Evolutionary conservation across 2,888 invertebrate species (phyloP).

Genomic region (Lottia scabra): DNA sequence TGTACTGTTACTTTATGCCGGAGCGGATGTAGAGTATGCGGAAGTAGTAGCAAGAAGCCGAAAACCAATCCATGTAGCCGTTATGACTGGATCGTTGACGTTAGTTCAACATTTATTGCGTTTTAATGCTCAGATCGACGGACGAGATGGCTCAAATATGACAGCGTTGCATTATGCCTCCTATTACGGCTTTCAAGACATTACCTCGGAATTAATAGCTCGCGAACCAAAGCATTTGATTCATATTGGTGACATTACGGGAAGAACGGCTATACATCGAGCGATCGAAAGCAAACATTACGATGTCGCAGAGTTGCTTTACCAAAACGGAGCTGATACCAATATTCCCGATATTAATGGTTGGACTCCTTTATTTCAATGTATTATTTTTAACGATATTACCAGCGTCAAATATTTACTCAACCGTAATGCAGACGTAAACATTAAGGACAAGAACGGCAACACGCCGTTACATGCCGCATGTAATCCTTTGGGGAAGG

Average conservation of each 20-base stretch:
- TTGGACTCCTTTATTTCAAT: slow-evolving; percentile 41
- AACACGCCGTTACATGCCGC: slow-evolving; percentile 28
- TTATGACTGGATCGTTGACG: slow-evolving; percentile 1
- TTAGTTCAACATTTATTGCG: slow-evolving; percentile 6
- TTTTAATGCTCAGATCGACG: slow-evolving; percentile 1
- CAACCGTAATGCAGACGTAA: slow-evolving; percentile 15
- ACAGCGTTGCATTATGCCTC: slow-evolving; percentile 19
- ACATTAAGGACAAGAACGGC: slow-evolving; percentile 16
- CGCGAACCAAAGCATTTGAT: background rate
- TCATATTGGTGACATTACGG: slow-evolving; percentile 1
- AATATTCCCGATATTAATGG: slow-evolving; percentile 44
- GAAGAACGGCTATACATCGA: slow-evolving; percentile 14
- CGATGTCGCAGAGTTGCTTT: slow-evolving; percentile 29
- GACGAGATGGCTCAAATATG: slow-evolving; percentile 16
- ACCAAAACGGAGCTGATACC: slow-evolving; percentile 31
- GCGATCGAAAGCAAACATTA: slow-evolving; percentile 41
- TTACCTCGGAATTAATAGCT: background rate
- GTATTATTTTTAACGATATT: slow-evolving; percentile 11
- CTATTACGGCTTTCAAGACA: slow-evolving; percentile 5
- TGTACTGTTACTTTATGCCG: slow-evolving; percentile 35
- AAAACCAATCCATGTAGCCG: slow-evolving; percentile 41
- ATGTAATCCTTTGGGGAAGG: slow-evolving; percentile 22
- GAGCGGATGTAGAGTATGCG: slow-evolving; percentile 41
- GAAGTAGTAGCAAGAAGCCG: slow-evolving; percentile 25
- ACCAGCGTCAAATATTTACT: slow-evolving; percentile 19